Percentiles rank a stretch among this genome's conserved stretches.
phyloP scores from a whole-genome alignment of 2,797 vertebrate genomes.

The Picus viridis region DNA sequence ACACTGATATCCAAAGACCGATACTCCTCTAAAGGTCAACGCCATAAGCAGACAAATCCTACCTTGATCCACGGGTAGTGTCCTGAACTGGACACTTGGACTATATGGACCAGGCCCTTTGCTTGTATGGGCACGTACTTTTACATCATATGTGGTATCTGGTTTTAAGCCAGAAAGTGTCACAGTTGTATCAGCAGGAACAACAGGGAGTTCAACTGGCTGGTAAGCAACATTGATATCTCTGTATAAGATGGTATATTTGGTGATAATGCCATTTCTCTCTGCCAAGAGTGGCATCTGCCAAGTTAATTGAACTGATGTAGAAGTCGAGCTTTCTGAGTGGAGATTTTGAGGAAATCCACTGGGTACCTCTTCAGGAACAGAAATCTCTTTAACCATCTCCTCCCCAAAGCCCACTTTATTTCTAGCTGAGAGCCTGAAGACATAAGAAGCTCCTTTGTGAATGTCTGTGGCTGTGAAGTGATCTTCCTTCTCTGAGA shows the following conservation, averaged over 20 bases:
- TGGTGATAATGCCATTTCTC: slow-evolving; percentile 92
- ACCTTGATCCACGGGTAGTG: slow-evolving; percentile 99
- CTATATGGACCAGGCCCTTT: slow-evolving; percentile 99
- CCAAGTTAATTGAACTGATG: slow-evolving; percentile 95
- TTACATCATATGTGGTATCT: slow-evolving; percentile 99
- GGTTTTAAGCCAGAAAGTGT: slow-evolving; percentile 94
- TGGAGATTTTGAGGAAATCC: slow-evolving; percentile 95
- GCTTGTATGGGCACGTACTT: slow-evolving; percentile 99
- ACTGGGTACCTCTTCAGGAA: slow-evolving; percentile 91
- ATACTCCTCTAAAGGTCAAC: slow-evolving; percentile 82
- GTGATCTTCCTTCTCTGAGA: slow-evolving; percentile 95
- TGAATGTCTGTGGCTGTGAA: slow-evolving; percentile 98
- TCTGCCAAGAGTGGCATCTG: slow-evolving; percentile 90
- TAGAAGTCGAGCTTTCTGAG: slow-evolving; percentile 90
- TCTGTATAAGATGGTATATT: slow-evolving; percentile 95
- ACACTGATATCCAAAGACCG: slow-evolving; percentile 80
- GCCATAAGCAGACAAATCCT: slow-evolving; percentile 91
- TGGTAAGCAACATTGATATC: slow-evolving; percentile 97
- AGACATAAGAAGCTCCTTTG: slow-evolving; percentile 93
- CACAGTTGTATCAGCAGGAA: slow-evolving; percentile 90
- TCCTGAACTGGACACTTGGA: slow-evolving; percentile 99
- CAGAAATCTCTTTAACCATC: slow-evolving; percentile 94
- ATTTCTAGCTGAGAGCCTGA: slow-evolving; percentile 95
- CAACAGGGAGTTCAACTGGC: slow-evolving; percentile 93
- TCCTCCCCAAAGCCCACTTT: slow-evolving; percentile 99